Base-by-base conservation (phyloP, 1,140 invertebrate genomes). In the Potamilus streckersoni region DNA sequence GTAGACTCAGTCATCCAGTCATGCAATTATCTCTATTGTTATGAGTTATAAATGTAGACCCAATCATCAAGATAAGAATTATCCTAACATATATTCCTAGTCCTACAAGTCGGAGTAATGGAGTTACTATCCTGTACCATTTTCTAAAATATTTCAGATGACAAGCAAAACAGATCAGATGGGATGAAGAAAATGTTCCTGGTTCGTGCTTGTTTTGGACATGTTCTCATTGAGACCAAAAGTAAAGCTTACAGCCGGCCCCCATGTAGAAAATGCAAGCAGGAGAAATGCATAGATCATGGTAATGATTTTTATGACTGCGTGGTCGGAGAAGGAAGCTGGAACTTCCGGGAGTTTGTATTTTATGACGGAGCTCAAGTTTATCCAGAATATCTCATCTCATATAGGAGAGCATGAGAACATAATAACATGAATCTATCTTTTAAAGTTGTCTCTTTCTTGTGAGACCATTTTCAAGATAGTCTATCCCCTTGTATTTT, bases 351-450 rank as follows among this genome's bases (percentile, higher is more conserved):
- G 19, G 83, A 84, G 69, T 84, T 84, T 84, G 75, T 79, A 64
- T 73, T 82, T 2, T 84, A 82, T 78, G 79, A 84, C 12, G 56
- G 61, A 16, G 60, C 27, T n/a, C 60, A 78, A 20, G 76, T 76
- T 20, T 84, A 84, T 59, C 82, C 82, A 31, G 82, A 84, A 49
- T 84, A 80, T 70, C 38, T 84, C n/a, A 81, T 84, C 56, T 80
- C 78, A 2, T 84, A 84, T 8, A 38, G 38, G 38, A 38, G 38
- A 38, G 38, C 38, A 38, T 38, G 38, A 38, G 38, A 38, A 38
- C 38, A 38, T 38, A 38, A 38, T 38, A 38, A 38, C 38, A 38
- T 38, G 38, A 38, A 38, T 38, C 38, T 38, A 38, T 38, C 38
- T 38, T 38, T 38, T 38, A 38, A 6, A 6, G 38, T 38, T 38